phyloP scores from a whole-genome alignment of 2,113 vertebrate species.

The Rhadina sibilatrix region DNA sequence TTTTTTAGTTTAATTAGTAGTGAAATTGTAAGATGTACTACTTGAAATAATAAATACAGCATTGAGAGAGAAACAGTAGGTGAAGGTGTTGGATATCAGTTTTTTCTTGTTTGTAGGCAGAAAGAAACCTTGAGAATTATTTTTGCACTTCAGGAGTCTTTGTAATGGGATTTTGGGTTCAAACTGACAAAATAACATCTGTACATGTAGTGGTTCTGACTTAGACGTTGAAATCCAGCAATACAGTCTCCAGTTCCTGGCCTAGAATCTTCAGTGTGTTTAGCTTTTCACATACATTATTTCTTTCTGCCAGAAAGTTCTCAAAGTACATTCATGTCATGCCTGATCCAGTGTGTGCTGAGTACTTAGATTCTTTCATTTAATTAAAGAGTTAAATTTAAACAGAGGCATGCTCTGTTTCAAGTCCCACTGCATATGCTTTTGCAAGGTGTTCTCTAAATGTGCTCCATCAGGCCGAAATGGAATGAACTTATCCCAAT shows the following conservation, averaged over 20 bases:
- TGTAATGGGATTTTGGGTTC: not conserved
- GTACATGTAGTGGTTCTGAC: not conserved
- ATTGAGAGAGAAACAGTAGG: not conserved
- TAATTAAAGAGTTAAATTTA: not conserved
- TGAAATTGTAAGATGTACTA: not conserved
- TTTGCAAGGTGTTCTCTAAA: not conserved
- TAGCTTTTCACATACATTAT: not conserved
- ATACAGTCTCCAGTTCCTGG: not conserved
- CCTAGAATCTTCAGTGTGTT: not conserved
- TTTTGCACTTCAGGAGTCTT: not conserved
- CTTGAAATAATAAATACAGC: not conserved
- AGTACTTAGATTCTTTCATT: not conserved
- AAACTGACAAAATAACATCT: not conserved
- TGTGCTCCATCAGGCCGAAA: not conserved
- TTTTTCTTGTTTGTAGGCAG: not conserved
- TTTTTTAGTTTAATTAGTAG: not conserved
- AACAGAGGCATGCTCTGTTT: not conserved
- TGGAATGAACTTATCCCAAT: not conserved
- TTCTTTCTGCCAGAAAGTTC: not conserved
- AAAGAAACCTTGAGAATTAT: not conserved
- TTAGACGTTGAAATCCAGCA: not conserved
- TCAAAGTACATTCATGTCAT: not conserved
- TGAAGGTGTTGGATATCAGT: not conserved
- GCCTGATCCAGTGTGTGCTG: not conserved
- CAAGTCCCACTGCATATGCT: not conserved